These are phyloP conservation scores for Borostomias antarcticus DNA, from an alignment of 2,797 vertebrate genomes.

Conservation along the genomic window DNA sequence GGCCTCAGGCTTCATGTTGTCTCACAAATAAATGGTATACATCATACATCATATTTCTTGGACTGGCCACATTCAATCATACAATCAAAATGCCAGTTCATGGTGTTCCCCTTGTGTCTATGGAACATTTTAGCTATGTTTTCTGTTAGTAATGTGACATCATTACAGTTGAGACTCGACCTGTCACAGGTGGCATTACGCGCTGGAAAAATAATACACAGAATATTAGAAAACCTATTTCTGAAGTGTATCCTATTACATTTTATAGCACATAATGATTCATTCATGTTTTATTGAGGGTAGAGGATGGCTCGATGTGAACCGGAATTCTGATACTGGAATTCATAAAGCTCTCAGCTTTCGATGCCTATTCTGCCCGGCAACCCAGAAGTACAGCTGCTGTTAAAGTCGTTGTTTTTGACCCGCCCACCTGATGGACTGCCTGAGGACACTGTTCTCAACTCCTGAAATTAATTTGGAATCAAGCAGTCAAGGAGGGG, in stretches of 20 bases:
- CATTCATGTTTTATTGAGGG: not conserved
- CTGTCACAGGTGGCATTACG: not conserved
- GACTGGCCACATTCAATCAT: not conserved
- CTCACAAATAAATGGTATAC: not conserved
- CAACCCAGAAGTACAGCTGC: not conserved
- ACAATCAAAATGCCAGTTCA: not conserved
- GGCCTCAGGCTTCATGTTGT: not conserved
- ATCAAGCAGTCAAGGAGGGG: slow-evolving; percentile 12
- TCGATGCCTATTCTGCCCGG: not conserved
- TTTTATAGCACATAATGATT: not conserved
- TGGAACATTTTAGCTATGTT: not conserved
- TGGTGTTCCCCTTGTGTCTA: not conserved
- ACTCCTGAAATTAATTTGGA: not conserved
- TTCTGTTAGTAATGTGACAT: not conserved
- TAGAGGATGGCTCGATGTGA: not conserved
- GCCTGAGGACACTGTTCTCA: not conserved
- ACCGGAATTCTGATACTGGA: not conserved
- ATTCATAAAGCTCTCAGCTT: not conserved
- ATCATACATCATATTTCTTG: not conserved
- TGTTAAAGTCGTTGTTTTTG: not conserved
- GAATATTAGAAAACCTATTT: not conserved
- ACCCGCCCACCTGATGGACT: not conserved
- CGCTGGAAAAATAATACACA: not conserved
- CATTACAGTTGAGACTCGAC: not conserved
- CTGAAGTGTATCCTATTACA: not conserved